Evolutionary conservation across 2,797 vertebrate genomes (phyloP), one percentile per base, ranked within the genome.

Genomic region (Parambassis ranga): DNA sequence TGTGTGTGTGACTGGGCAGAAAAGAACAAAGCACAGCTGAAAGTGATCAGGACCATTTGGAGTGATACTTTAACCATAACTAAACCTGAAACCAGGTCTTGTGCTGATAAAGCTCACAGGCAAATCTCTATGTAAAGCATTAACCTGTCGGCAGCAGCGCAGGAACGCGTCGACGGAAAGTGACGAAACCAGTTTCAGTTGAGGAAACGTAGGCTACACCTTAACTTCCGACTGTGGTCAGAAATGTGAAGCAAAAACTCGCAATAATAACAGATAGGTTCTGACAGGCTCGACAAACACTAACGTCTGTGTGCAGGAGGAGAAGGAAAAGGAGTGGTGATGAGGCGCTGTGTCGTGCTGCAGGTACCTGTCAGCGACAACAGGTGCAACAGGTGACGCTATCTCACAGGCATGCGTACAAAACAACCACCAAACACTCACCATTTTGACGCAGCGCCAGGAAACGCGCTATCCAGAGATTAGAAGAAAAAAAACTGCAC

Each of bases 351-450:
- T 23, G 51, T 55, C 10, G 37, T 41, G 52, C 42, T 64, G 64
- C 43, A 65, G 61, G 64, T 50, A 69, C 72, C 82, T 79, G 66
- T 52, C 50, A 39, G 58, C 46, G 15, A 47, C 66, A 23, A 41
- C 87, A 90, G 89, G 87, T 90, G 87, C 53, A 65, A 77, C 86
- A 90, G 88, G 90, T 91, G 81, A 76, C 51, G 65, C 19, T 16
- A 3, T 3, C 24, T 16, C 6, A 10, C 22, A 2, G 27, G 3
- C 47, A 28, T 18, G 41, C 62, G 27, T 15, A 58, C 16, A 15
- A 66, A 51, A 10, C 3, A 61, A 38, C 6, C 7, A 5, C 2
- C 14, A 38, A 14, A 42, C 30, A 86, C 90, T 88, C 66, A 91
- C 90, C 90, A 91, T 91, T 14, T 71, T 81, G 58, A 68, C 19